Conservation (phyloP, 2,888 invertebrate species). For the Cataglyphis cursor region DNA sequence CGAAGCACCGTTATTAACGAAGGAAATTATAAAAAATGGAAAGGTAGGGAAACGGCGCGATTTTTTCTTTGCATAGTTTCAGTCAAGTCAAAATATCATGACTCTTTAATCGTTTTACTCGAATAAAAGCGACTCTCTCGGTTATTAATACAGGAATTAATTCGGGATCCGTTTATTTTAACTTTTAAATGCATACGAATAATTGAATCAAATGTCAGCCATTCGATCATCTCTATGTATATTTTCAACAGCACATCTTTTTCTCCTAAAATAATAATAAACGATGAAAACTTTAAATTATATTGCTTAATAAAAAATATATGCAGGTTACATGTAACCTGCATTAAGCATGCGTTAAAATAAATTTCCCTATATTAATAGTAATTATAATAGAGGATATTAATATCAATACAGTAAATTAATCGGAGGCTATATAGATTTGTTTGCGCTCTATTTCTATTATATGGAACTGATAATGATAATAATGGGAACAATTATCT, state of each 20-base stretch:
- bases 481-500: conserved; percentile 3
- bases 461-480: conserved; percentile 1
- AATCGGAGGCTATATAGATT: neutral
- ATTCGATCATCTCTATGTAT: neutral
- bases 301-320: conserved; percentile 5
- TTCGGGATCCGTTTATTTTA: neutral
- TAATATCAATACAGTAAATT: conserved; percentile 18
- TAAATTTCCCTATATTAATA: conserved; percentile 15
- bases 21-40: conserved; percentile 15
- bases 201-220: neutral
- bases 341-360: conserved; percentile 16
- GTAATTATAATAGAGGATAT: neutral
- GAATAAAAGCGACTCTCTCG: neutral
- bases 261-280: conserved; percentile 1
- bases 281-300: neutral
- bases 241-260: neutral
- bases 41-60: neutral
- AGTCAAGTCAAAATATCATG: neutral
- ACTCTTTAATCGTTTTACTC: conserved; percentile 10
- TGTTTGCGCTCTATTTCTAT: neutral
- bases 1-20: conserved; percentile 43
- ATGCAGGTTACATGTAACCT: conserved; percentile 1
- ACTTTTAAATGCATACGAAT: neutral
- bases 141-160: neutral
- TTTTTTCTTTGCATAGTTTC: neutral